These are phyloP conservation scores for Apis florea DNA, from an alignment of 1,140 invertebrate genomes.

Conservation along the genomic window DNA sequence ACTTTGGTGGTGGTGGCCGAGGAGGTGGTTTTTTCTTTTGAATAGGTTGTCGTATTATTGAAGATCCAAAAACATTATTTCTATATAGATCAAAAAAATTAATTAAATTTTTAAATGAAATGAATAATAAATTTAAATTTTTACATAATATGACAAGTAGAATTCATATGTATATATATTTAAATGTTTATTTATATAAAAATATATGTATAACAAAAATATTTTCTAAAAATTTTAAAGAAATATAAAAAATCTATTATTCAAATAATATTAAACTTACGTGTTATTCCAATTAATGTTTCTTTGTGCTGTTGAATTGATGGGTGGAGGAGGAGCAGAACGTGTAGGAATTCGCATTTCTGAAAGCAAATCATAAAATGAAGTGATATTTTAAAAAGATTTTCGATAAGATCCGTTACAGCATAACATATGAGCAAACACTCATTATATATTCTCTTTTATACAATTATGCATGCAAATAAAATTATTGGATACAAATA, in stretches of 20 bases:
- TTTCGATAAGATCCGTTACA: constrained; percentile 9
- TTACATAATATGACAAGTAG: background rate
- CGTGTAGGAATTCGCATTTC: constrained; percentile 77
- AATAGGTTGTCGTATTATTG: constrained; percentile 58
- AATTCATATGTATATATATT: background rate
- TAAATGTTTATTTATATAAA: background rate
- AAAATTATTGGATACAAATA: constrained; percentile 20
- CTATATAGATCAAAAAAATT: constrained; percentile 50
- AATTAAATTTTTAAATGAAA: background rate
- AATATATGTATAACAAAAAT: background rate
- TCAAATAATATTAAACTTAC: constrained; percentile 61
- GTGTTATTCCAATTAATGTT: constrained; percentile 69
- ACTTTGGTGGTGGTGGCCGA: constrained; percentile 77
- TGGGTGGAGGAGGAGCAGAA: constrained; percentile 73
- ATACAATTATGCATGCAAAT: constrained; percentile 24
- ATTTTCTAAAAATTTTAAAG: background rate
- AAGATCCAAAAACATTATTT: constrained; percentile 70
- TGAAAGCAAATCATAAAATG: constrained; percentile 54
- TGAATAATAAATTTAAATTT: background rate
- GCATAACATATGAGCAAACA: constrained; percentile 61
- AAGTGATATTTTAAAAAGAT: constrained; percentile 5
- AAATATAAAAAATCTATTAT: background rate
- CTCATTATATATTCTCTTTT: constrained; percentile 55
- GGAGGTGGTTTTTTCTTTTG: constrained; percentile 79
- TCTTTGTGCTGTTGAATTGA: constrained; percentile 57